Conservation (phyloP, 2,113 vertebrate species). For the Megaleporinus macrocephalus region DNA sequence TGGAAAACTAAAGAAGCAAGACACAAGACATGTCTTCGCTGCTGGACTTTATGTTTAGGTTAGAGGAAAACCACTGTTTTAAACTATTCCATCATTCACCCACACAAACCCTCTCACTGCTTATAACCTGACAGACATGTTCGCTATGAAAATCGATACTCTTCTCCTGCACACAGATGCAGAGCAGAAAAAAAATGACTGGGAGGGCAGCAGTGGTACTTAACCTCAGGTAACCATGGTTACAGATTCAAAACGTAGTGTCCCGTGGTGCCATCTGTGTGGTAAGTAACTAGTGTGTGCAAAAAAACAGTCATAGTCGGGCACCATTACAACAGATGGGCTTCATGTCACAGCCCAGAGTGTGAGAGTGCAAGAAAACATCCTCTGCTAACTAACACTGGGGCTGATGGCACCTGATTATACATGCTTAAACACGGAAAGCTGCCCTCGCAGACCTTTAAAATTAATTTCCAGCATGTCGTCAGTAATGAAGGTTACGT, state of each 20-base stretch:
- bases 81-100: background rate
- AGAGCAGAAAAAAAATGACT: background rate
- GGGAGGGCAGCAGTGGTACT: slow-evolving; percentile 36
- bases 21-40: background rate
- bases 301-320: slow-evolving; percentile 39
- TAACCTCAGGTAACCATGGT: slow-evolving; percentile 51
- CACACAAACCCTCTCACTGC: background rate
- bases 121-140: background rate
- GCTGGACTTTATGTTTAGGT: background rate
- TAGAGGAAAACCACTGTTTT: too few relatives aligned
- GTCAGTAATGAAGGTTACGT: background rate
- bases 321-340: slow-evolving; percentile 47
- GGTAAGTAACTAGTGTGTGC: slow-evolving; percentile 46
- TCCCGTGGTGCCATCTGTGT: slow-evolving; percentile 44
- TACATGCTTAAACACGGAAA: background rate
- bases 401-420: slow-evolving; percentile 6
- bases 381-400: slow-evolving; percentile 29
- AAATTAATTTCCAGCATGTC: background rate
- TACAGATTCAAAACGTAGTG: slow-evolving; percentile 34
- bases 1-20: background rate
- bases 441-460: background rate
- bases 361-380: slow-evolving; percentile 35
- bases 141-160: background rate
- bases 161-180: background rate
- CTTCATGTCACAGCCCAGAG: slow-evolving; percentile 14